Evolutionary conservation across 2,888 invertebrate genomes (phyloP).

Genomic region (Celastrina argiolus): DNA sequence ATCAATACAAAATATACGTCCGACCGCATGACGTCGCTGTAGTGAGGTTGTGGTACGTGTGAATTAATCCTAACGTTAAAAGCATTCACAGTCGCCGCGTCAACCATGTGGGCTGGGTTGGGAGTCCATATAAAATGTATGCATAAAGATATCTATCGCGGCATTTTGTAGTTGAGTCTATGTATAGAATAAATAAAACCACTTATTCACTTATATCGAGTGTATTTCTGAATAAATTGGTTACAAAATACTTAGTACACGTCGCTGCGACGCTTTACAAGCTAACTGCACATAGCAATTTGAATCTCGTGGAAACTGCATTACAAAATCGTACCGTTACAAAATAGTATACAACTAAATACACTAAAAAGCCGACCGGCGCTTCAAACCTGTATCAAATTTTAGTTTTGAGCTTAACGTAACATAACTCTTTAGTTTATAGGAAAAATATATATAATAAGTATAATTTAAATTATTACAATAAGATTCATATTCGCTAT

Average conservation of each 20-base stretch:
- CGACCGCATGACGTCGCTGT: too few species aligned
- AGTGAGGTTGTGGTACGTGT: too few species aligned
- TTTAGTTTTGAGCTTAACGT: slow-evolving; percentile 75
- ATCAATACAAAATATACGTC: too few species aligned
- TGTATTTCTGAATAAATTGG: slow-evolving; percentile 77
- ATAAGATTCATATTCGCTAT: slow-evolving; percentile 20
- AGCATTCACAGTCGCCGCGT: too few species aligned
- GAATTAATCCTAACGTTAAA: too few species aligned
- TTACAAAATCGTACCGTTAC: slow-evolving; percentile 52
- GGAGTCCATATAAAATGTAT: too few species aligned
- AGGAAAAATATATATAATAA: slow-evolving; percentile 67
- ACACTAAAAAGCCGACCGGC: slow-evolving; percentile 69
- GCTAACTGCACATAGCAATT: slow-evolving; percentile 50
- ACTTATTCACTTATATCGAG: slow-evolving; percentile 73
- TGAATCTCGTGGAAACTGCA: slow-evolving; percentile 54
- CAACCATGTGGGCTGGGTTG: too few species aligned
- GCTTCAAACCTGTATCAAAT: slow-evolving; percentile 46
- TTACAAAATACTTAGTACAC: slow-evolving; percentile 73
- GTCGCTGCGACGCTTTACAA: slow-evolving; percentile 50
- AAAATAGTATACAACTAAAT: slow-evolving; percentile 59
- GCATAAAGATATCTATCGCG: too few species aligned
- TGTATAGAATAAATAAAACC: slow-evolving; percentile 59
- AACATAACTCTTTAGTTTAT: slow-evolving; percentile 61
- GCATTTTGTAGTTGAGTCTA: too few species aligned
- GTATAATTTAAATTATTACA: slow-evolving; percentile 75